Conservation (phyloP, 2,888 invertebrate species). For the Rugalucina vietnamica region DNA sequence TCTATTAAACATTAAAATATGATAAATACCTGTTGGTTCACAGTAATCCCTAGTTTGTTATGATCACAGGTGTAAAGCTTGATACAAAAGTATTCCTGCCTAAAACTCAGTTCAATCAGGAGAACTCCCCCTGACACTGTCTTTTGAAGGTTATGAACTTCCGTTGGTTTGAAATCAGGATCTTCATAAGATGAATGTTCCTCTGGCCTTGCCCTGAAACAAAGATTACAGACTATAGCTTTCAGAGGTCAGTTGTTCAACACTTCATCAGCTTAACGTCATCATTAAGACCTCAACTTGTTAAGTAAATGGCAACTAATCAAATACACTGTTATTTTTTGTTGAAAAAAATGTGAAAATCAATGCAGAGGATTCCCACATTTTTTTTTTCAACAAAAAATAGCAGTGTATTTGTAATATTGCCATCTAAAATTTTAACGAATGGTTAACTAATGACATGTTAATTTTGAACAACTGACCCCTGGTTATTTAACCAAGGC, state of each 20-base stretch:
- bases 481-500: too few relatives aligned
- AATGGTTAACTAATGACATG: too few relatives aligned
- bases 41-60: conserved; percentile 83
- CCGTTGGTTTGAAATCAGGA: conserved; percentile 52
- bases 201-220: background rate
- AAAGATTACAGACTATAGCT: background rate
- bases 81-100: conserved; percentile 90
- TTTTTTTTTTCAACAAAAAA: too few relatives aligned
- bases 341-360: too few relatives aligned
- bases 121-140: conserved; percentile 89
- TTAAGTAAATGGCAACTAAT: too few relatives aligned
- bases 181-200: conserved; percentile 16
- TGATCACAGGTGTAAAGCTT: conserved; percentile 89
- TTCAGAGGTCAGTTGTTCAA: background rate
- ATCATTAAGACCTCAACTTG: too few relatives aligned
- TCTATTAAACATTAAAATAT: too few relatives aligned
- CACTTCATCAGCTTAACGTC: too few relatives aligned
- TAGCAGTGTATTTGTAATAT: too few relatives aligned
- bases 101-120: conserved; percentile 88
- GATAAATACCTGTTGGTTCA: conserved; percentile 78
- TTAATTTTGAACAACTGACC: too few relatives aligned
- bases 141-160: conserved; percentile 86
- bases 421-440: too few relatives aligned
- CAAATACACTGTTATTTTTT: too few relatives aligned
- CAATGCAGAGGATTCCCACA: background rate